Base-by-base conservation (phyloP, 1,140 invertebrate species). In the Pseudomyrmex pallidus region DNA sequence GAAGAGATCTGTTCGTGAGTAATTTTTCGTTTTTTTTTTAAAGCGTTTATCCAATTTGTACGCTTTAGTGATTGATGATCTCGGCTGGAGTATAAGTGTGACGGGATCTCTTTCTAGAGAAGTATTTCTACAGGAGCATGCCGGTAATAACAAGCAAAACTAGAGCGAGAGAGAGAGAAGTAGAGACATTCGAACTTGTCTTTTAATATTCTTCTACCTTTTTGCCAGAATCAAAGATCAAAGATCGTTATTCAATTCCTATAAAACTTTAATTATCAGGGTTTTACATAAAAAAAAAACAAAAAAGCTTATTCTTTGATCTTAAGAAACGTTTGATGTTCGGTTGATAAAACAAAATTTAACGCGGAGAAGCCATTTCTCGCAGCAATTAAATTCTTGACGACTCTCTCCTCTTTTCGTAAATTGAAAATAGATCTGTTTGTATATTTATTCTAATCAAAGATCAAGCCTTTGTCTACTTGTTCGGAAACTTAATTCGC, bases 71-170 rank as follows among this genome's bases (percentile, higher is more conserved):
- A 88, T 91, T 88, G 87, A 90, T 90, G 87, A 90, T 90, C 35
- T 35, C 87, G 85, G 88, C 83, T 90, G 85, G 86, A 82, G 88
- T 91, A 90, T 80, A 90, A 92, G 86, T 91, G 89, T 91, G 89
- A 89, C 83, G 87, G 89, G 90, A 90, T 91, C 86, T 90, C 74
- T 91, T 35, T 67, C 89, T 92, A 92, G 90, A 89, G 68, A 90
- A 91, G 62, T 91, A 90, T 35, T 35, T 93, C 93, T 94, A 94
- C 93, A 86, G 92, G 91, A 94, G 87, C 93, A 94, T 94, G 93
- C 93, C 91, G 90, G 90, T 93, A 89, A 90, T 92, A 94, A 90
- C 92, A 93, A 94, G 93, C 93, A 93, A 35, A 90, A 92, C 91
- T 93, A 93, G 87, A 92, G 86, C 92, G 86, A 91, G 74, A 88